Conservation (phyloP, 2,113 vertebrate species). For the Phylloscopus trochiloides region DNA sequence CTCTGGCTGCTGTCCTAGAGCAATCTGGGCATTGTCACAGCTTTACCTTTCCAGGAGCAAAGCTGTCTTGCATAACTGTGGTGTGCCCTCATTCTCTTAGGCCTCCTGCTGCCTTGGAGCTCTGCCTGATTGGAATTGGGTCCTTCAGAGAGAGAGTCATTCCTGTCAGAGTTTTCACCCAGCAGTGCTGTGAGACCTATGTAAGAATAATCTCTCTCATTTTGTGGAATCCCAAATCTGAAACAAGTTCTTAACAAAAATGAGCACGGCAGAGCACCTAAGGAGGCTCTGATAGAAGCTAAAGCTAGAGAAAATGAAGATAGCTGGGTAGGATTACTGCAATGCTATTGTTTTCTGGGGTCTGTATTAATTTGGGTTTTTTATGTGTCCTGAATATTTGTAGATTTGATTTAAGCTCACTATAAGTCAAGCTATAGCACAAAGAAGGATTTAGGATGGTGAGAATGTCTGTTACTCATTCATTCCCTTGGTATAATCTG, state of each 20-base stretch:
- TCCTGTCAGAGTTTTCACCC: background rate
- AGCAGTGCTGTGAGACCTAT: background rate
- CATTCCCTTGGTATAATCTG: background rate
- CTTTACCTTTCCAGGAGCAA: background rate
- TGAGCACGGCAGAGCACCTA: background rate
- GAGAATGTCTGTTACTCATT: background rate
- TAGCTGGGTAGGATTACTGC: background rate
- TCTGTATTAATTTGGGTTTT: background rate
- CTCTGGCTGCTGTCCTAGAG: background rate
- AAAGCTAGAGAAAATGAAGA: background rate
- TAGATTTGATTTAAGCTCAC: background rate
- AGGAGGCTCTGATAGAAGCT: background rate
- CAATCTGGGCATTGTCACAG: background rate
- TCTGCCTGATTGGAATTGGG: background rate
- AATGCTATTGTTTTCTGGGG: background rate
- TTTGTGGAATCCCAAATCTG: background rate
- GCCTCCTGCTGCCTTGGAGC: background rate
- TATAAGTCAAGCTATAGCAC: background rate
- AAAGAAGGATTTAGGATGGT: background rate
- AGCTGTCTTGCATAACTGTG: background rate
- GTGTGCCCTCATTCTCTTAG: background rate
- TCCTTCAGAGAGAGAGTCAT: background rate
- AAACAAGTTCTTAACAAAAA: slow-evolving; percentile 4
- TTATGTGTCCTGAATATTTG: background rate
- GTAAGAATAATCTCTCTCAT: background rate